Base-by-base conservation (phyloP, 2,888 invertebrate species). In the Oscheius myriophilus region DNA sequence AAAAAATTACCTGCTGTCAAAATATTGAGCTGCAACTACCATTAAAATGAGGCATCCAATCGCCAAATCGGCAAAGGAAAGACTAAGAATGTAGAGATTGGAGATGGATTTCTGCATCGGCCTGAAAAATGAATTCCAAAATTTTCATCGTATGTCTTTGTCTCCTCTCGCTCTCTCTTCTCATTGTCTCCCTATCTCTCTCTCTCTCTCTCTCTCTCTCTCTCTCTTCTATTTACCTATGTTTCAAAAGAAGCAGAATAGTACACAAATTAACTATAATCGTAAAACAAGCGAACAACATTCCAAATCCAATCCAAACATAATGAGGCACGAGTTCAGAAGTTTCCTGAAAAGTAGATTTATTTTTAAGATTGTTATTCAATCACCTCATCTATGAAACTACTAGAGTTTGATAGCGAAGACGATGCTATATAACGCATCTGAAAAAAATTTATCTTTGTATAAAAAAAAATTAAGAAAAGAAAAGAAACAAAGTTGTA, bases 1-100 rank as follows among this genome's bases (percentile, higher is more conserved):
- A n/a, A n/a, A n/a, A n/a, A 57, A 43, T 49, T 25, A 69, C 69
- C 63, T 70, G 21, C 59, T 52, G 26, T 51, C 53, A 18, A 79
- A 52, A 21, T 76, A 70, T 53, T 75, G 72, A 11, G 67, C 65
- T 39, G 77, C 45, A 69, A 82, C 70, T 46, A 79, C 69, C n/a
- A 76, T 72, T 75, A 83, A 78, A 12, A 79, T 76, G 25, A 80
- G 54, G 4, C 67, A 11, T 0, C 84, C 82, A 21, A 83, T 76
- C 18, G 77, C 39, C 43, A 84, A 51, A 67, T 83, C 83, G 23
- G 83, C 84, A 3, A 72, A 71, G 23, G 76, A 73, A 26, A 83
- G 67, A 55, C 72, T 72, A 46, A 79, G 67, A 14, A 84, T 69
- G 69, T 82, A 83, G 16, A 84, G 63, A 68, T 82, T 84, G 58